A percentile compares a stretch with the other conserved stretches of the same genome.
These are phyloP conservation scores for Entomobrya proxima DNA, from an alignment of 2,888 invertebrate species.

Conservation along the genomic window DNA sequence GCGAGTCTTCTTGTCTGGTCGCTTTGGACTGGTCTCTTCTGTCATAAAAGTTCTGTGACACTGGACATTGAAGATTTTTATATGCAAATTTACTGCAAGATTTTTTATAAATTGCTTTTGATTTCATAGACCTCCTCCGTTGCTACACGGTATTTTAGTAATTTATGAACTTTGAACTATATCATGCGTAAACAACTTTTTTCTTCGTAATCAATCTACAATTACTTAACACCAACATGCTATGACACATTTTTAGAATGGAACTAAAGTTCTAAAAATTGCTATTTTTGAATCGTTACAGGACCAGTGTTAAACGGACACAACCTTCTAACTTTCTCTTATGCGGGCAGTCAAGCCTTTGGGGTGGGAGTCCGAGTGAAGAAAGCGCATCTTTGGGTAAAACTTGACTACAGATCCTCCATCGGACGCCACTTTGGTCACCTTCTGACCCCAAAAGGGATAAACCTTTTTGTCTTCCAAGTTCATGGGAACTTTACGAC, in stretches of 20 bases:
- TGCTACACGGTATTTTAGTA: too few relatives aligned
- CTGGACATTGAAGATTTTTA: too few relatives aligned
- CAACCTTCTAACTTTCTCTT: constrained; percentile 89
- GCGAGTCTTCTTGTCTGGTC: not conserved
- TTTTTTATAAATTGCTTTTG: too few relatives aligned
- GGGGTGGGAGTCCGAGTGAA: constrained; percentile 83
- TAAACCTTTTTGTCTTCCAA: constrained; percentile 86
- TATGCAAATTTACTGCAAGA: too few relatives aligned
- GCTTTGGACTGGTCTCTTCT: not conserved
- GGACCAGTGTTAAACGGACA: constrained; percentile 90
- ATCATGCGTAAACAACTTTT: too few relatives aligned
- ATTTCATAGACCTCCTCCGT: too few relatives aligned
- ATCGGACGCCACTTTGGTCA: constrained; percentile 76
- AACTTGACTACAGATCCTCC: constrained; percentile 80
- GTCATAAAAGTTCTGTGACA: constrained; percentile 6
- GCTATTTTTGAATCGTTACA: constrained; percentile 76
- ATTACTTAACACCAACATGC: too few relatives aligned
- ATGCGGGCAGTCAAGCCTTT: constrained; percentile 80
- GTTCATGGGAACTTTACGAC: constrained; percentile 77
- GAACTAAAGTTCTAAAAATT: not conserved
- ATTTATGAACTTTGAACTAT: too few relatives aligned
- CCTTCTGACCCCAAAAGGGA: constrained; percentile 78
- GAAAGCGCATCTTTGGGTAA: constrained; percentile 87
- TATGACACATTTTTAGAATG: not conserved
- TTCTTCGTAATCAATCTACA: too few relatives aligned